Evolutionary conservation across 2,113 vertebrate species (phyloP).

Genomic region (Nesogale talazaci): DNA sequence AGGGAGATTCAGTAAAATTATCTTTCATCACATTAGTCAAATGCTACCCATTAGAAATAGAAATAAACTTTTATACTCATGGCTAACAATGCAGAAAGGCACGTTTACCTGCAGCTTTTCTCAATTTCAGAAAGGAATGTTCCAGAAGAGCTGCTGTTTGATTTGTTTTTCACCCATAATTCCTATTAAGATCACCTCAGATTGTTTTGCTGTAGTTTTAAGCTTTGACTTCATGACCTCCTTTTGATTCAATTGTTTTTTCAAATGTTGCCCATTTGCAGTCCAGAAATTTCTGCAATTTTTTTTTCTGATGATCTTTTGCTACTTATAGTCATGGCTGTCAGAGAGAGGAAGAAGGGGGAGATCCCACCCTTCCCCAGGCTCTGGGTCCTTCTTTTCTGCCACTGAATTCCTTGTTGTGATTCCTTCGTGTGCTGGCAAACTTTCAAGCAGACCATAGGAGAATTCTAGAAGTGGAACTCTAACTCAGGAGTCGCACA

Average conservation of each 20-base stretch:
- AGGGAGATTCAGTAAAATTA: slow-evolving; percentile 82
- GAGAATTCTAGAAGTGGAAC: slow-evolving; percentile 82
- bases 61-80: slow-evolving; percentile 82
- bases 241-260: slow-evolving; percentile 48
- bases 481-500: slow-evolving; percentile 84
- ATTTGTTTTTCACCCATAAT: slow-evolving; percentile 70
- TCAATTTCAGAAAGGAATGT: slow-evolving; percentile 77
- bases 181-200: slow-evolving; percentile 18
- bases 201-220: slow-evolving; percentile 41
- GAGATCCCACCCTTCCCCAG: not conserved
- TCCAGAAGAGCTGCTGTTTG: slow-evolving; percentile 66
- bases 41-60: slow-evolving; percentile 81
- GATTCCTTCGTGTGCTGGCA: slow-evolving; percentile 78
- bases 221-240: slow-evolving; percentile 27
- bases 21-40: slow-evolving; percentile 83
- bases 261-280: slow-evolving; percentile 47
- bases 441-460: slow-evolving; percentile 76
- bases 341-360: not conserved
- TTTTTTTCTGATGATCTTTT: slow-evolving; percentile 43
- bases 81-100: slow-evolving; percentile 81
- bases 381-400: slow-evolving; percentile 53
- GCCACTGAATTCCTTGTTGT: slow-evolving; percentile 77
- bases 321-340: slow-evolving; percentile 48
- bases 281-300: not conserved
- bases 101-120: slow-evolving; percentile 71